phyloP scores from a whole-genome alignment of 2,113 vertebrate species.

The Mustela lutreola region DNA sequence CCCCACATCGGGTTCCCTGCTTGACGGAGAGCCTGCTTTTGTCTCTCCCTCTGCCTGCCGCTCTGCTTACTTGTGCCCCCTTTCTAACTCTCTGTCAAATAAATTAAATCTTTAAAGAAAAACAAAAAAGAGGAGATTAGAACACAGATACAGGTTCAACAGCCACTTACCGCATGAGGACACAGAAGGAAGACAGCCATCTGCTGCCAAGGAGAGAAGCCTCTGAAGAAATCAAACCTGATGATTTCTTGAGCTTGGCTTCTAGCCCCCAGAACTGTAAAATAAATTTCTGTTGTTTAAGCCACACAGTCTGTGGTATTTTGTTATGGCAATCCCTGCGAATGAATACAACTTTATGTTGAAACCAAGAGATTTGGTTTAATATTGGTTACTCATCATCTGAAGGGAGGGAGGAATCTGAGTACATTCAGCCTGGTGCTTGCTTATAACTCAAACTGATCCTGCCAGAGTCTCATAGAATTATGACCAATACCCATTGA shows the following conservation, averaged over 20 bases:
- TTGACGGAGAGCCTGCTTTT: too few relatives aligned
- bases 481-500: neutral
- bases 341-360: neutral
- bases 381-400: neutral
- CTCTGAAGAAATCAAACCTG: neutral
- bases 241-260: neutral
- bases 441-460: neutral
- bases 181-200: neutral
- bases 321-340: neutral
- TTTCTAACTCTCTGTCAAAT: too few relatives aligned
- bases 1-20: too few relatives aligned
- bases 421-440: neutral
- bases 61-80: too few relatives aligned
- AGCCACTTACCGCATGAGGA: accelerated
- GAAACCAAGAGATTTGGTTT: neutral
- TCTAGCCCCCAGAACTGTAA: neutral
- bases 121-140: neutral
- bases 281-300: neutral
- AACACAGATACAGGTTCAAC: neutral
- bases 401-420: neutral
- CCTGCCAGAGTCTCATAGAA: neutral
- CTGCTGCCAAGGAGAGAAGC: neutral
- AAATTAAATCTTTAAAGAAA: too few relatives aligned
- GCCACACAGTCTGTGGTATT: neutral
- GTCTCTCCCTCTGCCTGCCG: too few relatives aligned